These are phyloP conservation scores for Scaptomyza graminum DNA, from an alignment of 1,140 invertebrate genomes.

Conservation along the genomic window DNA sequence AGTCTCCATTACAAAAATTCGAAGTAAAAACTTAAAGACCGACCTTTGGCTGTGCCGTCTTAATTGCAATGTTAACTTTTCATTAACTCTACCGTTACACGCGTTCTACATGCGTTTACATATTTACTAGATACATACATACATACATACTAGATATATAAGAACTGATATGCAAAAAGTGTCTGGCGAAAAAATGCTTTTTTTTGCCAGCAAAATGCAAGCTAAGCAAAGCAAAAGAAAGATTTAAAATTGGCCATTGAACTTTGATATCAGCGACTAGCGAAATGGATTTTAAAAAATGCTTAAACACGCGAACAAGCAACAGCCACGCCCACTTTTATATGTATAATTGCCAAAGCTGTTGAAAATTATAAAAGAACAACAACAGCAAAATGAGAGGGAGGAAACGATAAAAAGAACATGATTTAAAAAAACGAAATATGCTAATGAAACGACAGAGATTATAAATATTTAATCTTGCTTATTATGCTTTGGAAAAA, in stretches of 20 bases:
- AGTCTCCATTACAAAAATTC: neutral
- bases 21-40: too few relatives aligned
- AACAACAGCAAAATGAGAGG: slow-evolving; percentile 14
- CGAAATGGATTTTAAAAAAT: slow-evolving; percentile 56
- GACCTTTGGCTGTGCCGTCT: too few relatives aligned
- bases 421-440: too few relatives aligned
- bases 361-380: slow-evolving; percentile 21
- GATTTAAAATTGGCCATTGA: slow-evolving; percentile 72
- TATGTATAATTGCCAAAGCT: slow-evolving; percentile 52
- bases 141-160: neutral
- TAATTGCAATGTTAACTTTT: too few relatives aligned
- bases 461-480: too few relatives aligned
- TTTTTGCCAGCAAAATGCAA: slow-evolving; percentile 39
- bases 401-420: neutral
- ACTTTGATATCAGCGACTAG: slow-evolving; percentile 67
- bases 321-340: slow-evolving; percentile 51
- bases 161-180: slow-evolving; percentile 3
- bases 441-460: too few relatives aligned
- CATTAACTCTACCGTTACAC: neutral
- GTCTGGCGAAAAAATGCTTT: slow-evolving; percentile 34
- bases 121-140: neutral
- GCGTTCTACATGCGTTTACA: neutral
- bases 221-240: slow-evolving; percentile 36
- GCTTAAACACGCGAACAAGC: slow-evolving; percentile 66
- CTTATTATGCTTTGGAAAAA: too few relatives aligned